Conservation (phyloP, 2,113 vertebrate species). For the Onychorhynchus coronatus region DNA sequence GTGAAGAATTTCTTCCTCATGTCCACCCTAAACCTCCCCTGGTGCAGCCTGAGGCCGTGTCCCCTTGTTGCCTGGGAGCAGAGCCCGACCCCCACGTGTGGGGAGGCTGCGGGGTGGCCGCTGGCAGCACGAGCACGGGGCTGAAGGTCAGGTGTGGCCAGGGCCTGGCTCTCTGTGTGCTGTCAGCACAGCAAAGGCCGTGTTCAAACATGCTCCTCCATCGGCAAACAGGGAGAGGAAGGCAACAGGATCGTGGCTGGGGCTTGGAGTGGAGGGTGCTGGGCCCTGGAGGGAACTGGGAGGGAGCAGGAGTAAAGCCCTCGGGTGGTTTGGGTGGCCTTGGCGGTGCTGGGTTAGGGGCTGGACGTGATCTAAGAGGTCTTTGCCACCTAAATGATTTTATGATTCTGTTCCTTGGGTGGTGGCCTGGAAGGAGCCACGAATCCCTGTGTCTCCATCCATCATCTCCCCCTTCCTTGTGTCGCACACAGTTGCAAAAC, state of each 20-base stretch:
- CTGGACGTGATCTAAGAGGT: background rate
- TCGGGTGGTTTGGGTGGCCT: background rate
- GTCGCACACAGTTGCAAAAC: background rate
- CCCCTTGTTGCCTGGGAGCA: background rate
- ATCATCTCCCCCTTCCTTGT: background rate
- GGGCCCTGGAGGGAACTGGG: background rate
- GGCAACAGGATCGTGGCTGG: background rate
- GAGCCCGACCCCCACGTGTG: accelerated
- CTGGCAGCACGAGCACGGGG: accelerated
- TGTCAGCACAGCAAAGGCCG: background rate
- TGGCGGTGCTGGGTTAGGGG: background rate
- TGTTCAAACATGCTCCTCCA: background rate
- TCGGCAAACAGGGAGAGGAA: background rate
- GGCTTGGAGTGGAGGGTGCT: background rate
- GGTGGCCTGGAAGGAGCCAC: background rate
- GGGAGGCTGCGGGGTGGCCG: background rate
- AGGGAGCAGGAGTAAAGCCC: background rate
- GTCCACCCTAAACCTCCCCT: background rate
- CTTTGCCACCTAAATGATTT: accelerated
- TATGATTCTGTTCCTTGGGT: accelerated
- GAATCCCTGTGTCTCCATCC: background rate
- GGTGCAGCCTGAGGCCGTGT: background rate
- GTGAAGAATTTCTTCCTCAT: background rate
- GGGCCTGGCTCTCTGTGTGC: background rate
- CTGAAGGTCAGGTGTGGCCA: background rate